Evolutionary conservation across 2,797 vertebrate genomes (phyloP).

Genomic region (Psittacula derbiana): DNA sequence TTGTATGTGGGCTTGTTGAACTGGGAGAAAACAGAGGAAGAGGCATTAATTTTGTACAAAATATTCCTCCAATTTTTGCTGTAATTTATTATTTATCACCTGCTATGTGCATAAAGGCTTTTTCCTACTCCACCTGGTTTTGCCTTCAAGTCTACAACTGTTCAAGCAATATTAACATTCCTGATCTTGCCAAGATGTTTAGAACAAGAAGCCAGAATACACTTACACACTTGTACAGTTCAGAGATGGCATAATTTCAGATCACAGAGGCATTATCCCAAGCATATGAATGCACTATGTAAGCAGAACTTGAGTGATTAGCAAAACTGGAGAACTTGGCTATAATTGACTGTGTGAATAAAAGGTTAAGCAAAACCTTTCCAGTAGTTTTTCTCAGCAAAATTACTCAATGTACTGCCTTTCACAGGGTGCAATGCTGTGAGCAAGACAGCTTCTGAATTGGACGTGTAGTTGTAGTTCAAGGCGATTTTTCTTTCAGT

Average conservation of each 20-base stretch:
- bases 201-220: background rate
- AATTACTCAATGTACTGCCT: background rate
- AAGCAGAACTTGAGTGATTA: constrained; percentile 55
- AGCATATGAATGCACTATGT: constrained; percentile 18
- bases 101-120: background rate
- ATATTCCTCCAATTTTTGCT: background rate
- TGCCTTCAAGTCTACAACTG: background rate
- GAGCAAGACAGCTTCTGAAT: background rate
- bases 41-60: background rate
- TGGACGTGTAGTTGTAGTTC: background rate
- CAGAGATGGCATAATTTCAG: background rate
- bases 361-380: constrained; percentile 58
- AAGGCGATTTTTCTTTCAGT: constrained; percentile 19
- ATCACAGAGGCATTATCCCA: background rate
- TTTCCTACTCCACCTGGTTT: constrained; percentile 11
- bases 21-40: background rate
- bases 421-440: constrained; percentile 12
- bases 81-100: constrained; percentile 22
- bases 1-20: background rate
- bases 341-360: constrained; percentile 26
- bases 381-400: constrained; percentile 40
- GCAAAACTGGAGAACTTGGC: constrained; percentile 39
- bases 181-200: background rate
- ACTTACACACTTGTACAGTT: background rate
- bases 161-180: constrained; percentile 35